A percentile compares a stretch with the other conserved stretches of the same genome.
Evolutionary conservation across 2,888 invertebrate genomes (phyloP).

Genomic region (Cordylochernes scorpioides): DNA sequence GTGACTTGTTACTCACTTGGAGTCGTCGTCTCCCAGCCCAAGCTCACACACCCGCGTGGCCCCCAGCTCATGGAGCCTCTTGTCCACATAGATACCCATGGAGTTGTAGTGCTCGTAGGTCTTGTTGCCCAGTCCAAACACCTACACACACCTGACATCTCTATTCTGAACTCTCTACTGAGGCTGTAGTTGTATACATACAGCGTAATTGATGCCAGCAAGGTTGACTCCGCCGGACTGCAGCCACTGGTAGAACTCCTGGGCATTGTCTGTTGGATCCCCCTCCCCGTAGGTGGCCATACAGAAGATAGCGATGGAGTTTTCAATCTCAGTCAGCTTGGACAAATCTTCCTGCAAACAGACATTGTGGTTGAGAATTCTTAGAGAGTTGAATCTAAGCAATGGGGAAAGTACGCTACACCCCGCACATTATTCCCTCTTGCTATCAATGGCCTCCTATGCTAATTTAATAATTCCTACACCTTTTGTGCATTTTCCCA

Average conservation of each 20-base stretch:
- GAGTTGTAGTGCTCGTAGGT: constrained; percentile 98
- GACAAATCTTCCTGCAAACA: constrained; percentile 47
- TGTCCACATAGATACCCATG: constrained; percentile 80
- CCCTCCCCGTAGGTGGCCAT: constrained; percentile 98
- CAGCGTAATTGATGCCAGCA: constrained; percentile 61
- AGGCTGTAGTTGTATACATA: constrained; percentile 2
- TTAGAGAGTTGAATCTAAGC: too few species aligned
- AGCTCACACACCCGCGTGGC: constrained; percentile 58
- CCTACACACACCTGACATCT: constrained; percentile 31
- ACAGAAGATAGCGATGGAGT: constrained; percentile 83
- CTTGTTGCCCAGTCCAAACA: constrained; percentile 96
- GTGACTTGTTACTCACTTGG: constrained; percentile 64
- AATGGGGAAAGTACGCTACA: too few species aligned
- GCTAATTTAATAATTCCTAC: too few species aligned
- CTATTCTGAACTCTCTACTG: neutral
- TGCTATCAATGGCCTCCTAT: too few species aligned
- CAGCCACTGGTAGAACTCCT: constrained; percentile 91
- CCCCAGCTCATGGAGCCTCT: constrained; percentile 65
- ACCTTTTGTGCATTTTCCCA: too few species aligned
- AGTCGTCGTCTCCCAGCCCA: constrained; percentile 93
- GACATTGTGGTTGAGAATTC: too few species aligned
- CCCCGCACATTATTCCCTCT: too few species aligned
- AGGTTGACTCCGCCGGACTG: constrained; percentile 69
- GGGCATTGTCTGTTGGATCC: constrained; percentile 95
- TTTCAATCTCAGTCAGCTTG: constrained; percentile 56